Evolutionary conservation across 1,140 invertebrate genomes (phyloP).

Genomic region (Sycophaga agraensis): DNA sequence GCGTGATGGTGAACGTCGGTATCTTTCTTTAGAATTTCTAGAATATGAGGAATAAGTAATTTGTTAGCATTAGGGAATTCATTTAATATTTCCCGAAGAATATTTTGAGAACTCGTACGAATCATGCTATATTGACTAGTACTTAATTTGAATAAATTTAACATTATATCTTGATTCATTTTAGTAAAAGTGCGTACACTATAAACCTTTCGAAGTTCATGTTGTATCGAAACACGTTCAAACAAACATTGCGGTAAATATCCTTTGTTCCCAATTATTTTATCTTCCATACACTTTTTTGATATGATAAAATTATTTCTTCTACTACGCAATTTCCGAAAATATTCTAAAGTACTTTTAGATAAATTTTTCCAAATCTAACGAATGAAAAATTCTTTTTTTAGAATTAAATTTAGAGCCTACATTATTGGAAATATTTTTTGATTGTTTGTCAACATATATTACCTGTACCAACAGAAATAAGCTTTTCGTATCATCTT

Average conservation of each 20-base stretch:
- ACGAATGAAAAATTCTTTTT: background rate
- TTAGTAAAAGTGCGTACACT: slow-evolving; percentile 54
- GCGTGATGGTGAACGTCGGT: slow-evolving; percentile 67
- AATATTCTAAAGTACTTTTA: too few relatives aligned
- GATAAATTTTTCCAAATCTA: slow-evolving; percentile 66
- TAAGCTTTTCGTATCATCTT: slow-evolving; percentile 77
- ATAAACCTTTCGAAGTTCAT: slow-evolving; percentile 61
- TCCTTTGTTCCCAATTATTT: slow-evolving; percentile 62
- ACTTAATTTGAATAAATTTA: slow-evolving; percentile 64
- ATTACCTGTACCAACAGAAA: slow-evolving; percentile 57
- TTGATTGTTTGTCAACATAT: slow-evolving; percentile 45
- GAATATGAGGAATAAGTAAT: slow-evolving; percentile 62
- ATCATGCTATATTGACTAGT: slow-evolving; percentile 69
- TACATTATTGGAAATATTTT: background rate
- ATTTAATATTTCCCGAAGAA: slow-evolving; percentile 55
- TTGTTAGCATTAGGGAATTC: slow-evolving; percentile 65
- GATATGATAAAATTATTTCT: slow-evolving; percentile 23
- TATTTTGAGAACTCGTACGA: slow-evolving; percentile 65
- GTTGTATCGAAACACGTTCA: slow-evolving; percentile 67
- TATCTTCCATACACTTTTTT: slow-evolving; percentile 66
- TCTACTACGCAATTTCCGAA: background rate
- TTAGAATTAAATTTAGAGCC: background rate
- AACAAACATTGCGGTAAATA: slow-evolving; percentile 63
- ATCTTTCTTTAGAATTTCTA: slow-evolving; percentile 63
- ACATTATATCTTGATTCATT: slow-evolving; percentile 64